Evolutionary conservation across 2,888 invertebrate species (phyloP), one percentile per base, ranked within the genome.

Genomic region (Cosmia trapezina): DNA sequence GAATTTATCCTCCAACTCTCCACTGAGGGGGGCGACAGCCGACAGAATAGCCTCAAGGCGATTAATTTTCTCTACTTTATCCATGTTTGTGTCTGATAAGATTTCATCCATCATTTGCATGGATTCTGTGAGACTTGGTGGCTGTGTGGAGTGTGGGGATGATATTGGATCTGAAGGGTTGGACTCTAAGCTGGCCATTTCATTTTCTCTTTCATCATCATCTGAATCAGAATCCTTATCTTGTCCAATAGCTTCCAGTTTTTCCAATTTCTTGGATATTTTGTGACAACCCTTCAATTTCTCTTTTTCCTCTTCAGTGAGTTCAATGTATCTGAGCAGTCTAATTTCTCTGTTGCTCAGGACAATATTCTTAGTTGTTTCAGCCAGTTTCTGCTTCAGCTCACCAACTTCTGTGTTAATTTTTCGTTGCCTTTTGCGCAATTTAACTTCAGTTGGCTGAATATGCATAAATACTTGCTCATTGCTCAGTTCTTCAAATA

Each of bases 231-330:
- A 97, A 85, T 98, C 98, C 81, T 97, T 97, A 76, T 98, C 98
- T 88, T 98, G 98, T 22, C 97, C 97, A 83, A 98, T 97, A 82
- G 97, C 98, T 93, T 98, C 98, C 80, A 99, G 96, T 94, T 99
- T 98, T 90, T 99, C 99, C 77, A 99, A 94, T 91, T 99, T 99
- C 89, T 98, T 98, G 0, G 99, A 99, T 78, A 99, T 99, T 95
- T 99, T 99, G 89, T 98, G 98, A 67, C 98, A 98, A 53, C 98
- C 98, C 92, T 98, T 98, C 28, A 99, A 95, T 91, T 98, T 98
- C 86, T 98, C 98, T 89, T 98, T 98, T 90, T 99, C 99, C 83
- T 98, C 98, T 87, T 99, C 98, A 28, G 98, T 98, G 67, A 99
- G 97, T 89, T 98, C 98, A 93, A 99, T 97, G 94, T 99, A 98